Conservation (phyloP, 2,888 invertebrate genomes). For the Drosophila subquinaria region DNA sequence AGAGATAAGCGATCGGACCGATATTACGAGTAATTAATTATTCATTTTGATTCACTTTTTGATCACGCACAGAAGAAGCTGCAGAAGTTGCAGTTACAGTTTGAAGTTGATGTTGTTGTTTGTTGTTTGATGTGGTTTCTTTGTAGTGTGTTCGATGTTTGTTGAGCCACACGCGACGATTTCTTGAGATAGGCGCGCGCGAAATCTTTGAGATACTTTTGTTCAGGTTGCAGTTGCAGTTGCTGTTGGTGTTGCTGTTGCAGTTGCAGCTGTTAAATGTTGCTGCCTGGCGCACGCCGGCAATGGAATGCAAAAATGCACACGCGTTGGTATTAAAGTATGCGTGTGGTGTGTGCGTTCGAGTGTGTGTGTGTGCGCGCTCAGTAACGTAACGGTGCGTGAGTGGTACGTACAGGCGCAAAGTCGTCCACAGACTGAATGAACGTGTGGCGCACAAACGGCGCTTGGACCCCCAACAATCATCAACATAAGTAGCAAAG, state of each 20-base stretch:
- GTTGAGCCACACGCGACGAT: constrained; percentile 62
- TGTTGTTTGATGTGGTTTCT: constrained; percentile 26
- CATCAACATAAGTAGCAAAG: constrained; percentile 76
- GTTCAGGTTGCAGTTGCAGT: constrained; percentile 42
- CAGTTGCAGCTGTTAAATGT: constrained; percentile 62
- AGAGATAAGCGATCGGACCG: constrained; percentile 22
- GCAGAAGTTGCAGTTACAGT: constrained; percentile 37
- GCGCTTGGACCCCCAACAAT: constrained; percentile 82
- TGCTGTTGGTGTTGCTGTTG: constrained; percentile 30
- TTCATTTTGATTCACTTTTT: constrained; percentile 33
- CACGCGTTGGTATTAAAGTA: constrained; percentile 40
- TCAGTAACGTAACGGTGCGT: constrained; percentile 66
- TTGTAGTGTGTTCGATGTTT: constrained; percentile 28
- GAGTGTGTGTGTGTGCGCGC: constrained; percentile 47
- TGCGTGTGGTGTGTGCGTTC: constrained; percentile 5
- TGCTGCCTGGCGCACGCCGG: constrained; percentile 73
- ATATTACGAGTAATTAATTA: constrained; percentile 33
- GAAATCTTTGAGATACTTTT: constrained; percentile 54
- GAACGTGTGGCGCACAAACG: constrained; percentile 81
- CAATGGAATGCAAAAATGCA: constrained; percentile 69
- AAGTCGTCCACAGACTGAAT: constrained; percentile 85
- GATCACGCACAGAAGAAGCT: constrained; percentile 7
- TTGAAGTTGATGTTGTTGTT: constrained; percentile 18
- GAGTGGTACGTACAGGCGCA: constrained; percentile 83
- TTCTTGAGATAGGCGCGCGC: constrained; percentile 56